Evolutionary conservation across 2,888 invertebrate species (phyloP).

Genomic region (Scrobipalpa costella): DNA sequence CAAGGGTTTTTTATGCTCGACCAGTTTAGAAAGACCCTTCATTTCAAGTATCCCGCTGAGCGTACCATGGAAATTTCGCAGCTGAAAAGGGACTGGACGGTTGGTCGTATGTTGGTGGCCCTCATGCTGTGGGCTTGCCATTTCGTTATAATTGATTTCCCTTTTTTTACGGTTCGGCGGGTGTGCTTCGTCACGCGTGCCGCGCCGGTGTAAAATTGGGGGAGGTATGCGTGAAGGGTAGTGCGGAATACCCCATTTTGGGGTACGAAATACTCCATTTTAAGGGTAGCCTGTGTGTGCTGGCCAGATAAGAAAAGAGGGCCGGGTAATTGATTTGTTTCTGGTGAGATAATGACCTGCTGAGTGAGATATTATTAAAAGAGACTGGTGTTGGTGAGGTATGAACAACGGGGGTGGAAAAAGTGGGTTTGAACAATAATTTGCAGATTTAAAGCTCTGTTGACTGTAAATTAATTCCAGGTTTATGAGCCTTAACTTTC

Average conservation of each 20-base stretch:
- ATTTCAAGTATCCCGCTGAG: constrained; percentile 38
- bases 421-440: no score
- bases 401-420: no score
- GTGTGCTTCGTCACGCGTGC: constrained; percentile 59
- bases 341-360: not conserved
- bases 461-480: no score
- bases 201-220: constrained; percentile 53
- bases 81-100: constrained; percentile 35
- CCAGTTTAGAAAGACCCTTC: constrained; percentile 46
- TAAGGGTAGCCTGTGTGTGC: not conserved
- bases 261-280: constrained; percentile 6
- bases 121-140: constrained; percentile 58
- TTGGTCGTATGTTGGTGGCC: constrained; percentile 47
- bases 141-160: constrained; percentile 77
- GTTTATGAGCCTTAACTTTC: no score
- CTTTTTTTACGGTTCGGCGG: constrained; percentile 71
- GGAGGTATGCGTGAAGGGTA: constrained; percentile 30
- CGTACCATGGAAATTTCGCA: constrained; percentile 36
- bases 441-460: no score
- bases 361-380: not conserved
- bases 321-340: constrained; percentile 5
- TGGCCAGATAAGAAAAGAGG: constrained; percentile 11
- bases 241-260: constrained; percentile 6
- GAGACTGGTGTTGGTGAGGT: no score
- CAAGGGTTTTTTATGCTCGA: constrained; percentile 46